Evolutionary conservation across 2,113 vertebrate genomes (phyloP).

Genomic region (Gallinago paraguaiae): DNA sequence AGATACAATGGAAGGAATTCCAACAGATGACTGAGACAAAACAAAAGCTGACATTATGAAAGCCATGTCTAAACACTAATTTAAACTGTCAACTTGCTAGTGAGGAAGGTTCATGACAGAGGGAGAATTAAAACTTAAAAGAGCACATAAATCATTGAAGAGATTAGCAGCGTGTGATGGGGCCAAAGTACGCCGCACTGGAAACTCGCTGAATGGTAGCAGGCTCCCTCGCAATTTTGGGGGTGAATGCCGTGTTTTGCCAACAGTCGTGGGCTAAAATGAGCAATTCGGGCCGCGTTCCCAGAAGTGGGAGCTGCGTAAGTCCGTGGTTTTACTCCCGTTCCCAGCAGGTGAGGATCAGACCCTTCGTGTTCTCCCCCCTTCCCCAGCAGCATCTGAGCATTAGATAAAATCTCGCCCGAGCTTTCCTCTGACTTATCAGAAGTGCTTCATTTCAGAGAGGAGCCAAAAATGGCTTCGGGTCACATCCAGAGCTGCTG

Average conservation of each 20-base stretch:
- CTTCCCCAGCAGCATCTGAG: not conserved
- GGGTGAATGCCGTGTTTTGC: conserved; percentile 47
- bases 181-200: conserved; percentile 53
- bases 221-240: conserved; percentile 31
- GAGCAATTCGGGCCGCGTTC: not conserved
- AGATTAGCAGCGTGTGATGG: conserved; percentile 72
- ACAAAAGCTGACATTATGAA: conserved; percentile 81
- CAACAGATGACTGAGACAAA: conserved; percentile 77
- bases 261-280: not conserved
- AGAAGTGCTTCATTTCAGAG: not conserved
- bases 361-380: not conserved
- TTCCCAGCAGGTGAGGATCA: conserved; percentile 51
- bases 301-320: not conserved
- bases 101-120: conserved; percentile 76
- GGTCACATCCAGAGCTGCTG: not conserved
- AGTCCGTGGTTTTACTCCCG: not conserved
- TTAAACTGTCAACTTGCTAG: conserved; percentile 80
- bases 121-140: conserved; percentile 78
- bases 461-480: conserved; percentile 3
- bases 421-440: not conserved
- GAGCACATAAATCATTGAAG: conserved; percentile 77
- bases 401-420: not conserved
- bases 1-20: conserved; percentile 82
- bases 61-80: conserved; percentile 81
- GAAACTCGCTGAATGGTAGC: not conserved